A percentile compares a stretch with the other conserved stretches of the same genome.
Evolutionary conservation across 2,113 vertebrate genomes (phyloP).

Genomic region (Corapipo altera): DNA sequence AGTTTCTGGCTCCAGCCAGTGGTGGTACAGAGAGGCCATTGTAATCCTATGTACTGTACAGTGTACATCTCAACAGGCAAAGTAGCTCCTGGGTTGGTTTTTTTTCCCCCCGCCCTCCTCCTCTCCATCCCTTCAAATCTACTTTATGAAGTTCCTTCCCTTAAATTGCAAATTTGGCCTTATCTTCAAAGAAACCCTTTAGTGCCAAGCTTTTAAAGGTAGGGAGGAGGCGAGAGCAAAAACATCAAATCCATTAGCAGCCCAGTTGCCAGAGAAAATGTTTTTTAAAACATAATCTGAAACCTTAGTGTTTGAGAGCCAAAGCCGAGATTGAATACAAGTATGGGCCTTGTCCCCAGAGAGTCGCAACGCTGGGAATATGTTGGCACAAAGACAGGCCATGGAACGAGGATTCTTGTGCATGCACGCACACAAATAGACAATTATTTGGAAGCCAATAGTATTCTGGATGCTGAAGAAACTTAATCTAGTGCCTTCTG

Average conservation of each 20-base stretch:
- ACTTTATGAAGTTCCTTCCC: slow-evolving; percentile 70
- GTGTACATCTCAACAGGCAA: slow-evolving; percentile 61
- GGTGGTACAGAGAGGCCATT: slow-evolving; percentile 60
- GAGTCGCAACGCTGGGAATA: not conserved
- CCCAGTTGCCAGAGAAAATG: slow-evolving; percentile 73
- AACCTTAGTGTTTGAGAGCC: slow-evolving; percentile 54
- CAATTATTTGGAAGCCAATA: slow-evolving; percentile 45
- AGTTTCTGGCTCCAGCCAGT: slow-evolving; percentile 53
- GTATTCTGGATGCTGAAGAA: slow-evolving; percentile 31
- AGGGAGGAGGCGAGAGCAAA: slow-evolving; percentile 58
- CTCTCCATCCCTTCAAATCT: slow-evolving; percentile 74
- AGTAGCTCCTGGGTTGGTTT: slow-evolving; percentile 30
- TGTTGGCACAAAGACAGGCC: slow-evolving; percentile 21
- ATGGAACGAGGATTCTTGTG: slow-evolving; percentile 23
- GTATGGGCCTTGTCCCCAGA: slow-evolving; percentile 51
- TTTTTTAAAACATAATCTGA: slow-evolving; percentile 65
- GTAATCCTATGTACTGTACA: slow-evolving; percentile 35
- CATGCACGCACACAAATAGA: slow-evolving; percentile 47
- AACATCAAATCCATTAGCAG: slow-evolving; percentile 59
- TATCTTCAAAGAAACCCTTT: slow-evolving; percentile 75
- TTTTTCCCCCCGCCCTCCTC: not conserved
- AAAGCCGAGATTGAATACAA: slow-evolving; percentile 38
- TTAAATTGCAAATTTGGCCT: slow-evolving; percentile 72
- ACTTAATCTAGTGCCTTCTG: slow-evolving; percentile 19
- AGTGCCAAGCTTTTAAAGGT: slow-evolving; percentile 69